Evolutionary conservation across 2,888 invertebrate genomes (phyloP), one percentile per base, ranked within the genome.

Genomic region (Perizoma flavofasciatum): DNA sequence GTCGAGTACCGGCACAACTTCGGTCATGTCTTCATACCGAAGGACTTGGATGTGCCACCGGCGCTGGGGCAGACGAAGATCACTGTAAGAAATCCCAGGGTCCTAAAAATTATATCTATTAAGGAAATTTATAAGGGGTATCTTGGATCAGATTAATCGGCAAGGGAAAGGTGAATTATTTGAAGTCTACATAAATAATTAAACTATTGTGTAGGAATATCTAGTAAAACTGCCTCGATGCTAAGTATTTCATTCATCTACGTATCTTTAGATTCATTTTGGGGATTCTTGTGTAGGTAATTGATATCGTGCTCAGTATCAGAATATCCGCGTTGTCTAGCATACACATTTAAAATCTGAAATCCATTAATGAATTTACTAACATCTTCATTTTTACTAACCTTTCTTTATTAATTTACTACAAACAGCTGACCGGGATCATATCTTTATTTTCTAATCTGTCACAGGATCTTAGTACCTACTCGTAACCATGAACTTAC

Each of bases 41-140:
- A 96, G 79, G 96, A 97, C 73, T 86, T 98, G 73, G 97, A 98
- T 72, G 97, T 98, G 10, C 98, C 98, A 0, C 97, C 98, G 0
- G 97, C 97, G 0, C 83, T 98, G 65, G 97, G 97, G 11, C 97
- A 97, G 88, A 97, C 97, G 0, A 97, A 97, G 90, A 96, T 97
- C 66, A 96, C 97, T 86, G 97, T 97, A 93, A 94, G 94, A 82
- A 32, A 59, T 65, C 49, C 9, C 67, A 33, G 39, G 7, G 63
- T 68, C 49, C 5, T 48, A 22, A 48, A n/a, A 35, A 5, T 6
- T 22, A 22, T 3, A n/a, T n/a, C n/a, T n/a, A n/a, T 22, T 22
- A 22, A 22, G 22, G 22, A 22, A 22, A 22, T 2, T 22, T 22
- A 22, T 22, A 22, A 22, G 3, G 22, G 22, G 3, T 22, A 2